phyloP scores from a whole-genome alignment of 2,888 invertebrate genomes.

The Eretmocerus hayati region DNA sequence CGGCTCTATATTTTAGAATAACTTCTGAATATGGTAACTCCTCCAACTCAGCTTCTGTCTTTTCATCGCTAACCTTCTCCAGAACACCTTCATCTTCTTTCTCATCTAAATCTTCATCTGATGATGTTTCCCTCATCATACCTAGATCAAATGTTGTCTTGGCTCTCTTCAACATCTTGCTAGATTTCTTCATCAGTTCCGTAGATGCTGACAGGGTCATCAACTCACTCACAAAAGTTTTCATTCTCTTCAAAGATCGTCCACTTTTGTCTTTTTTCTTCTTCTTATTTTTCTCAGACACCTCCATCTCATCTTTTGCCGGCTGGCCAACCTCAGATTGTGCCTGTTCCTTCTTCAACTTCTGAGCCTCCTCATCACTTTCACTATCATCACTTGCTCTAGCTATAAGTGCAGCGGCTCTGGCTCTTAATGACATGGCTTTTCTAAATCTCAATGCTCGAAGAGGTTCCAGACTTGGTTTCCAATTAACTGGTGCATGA shows the following conservation, averaged over 20 bases:
- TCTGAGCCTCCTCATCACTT: conserved; percentile 11
- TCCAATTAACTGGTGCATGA: conserved; percentile 35
- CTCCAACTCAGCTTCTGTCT: neutral
- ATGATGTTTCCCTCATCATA: neutral
- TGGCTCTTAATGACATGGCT: conserved; percentile 25
- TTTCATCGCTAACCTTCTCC: neutral
- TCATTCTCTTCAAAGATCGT: conserved; percentile 17
- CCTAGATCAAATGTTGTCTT: conserved; percentile 18
- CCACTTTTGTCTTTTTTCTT: conserved; percentile 12
- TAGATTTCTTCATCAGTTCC: neutral
- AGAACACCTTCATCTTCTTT: neutral
- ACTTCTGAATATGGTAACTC: conserved; percentile 3
- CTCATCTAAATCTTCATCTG: neutral
- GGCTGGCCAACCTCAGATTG: neutral
- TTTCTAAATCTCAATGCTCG: conserved; percentile 31
- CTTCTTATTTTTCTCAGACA: conserved; percentile 13
- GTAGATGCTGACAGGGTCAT: neutral
- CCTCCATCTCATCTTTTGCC: conserved; percentile 19
- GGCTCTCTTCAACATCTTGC: conserved; percentile 18
- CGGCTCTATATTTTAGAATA: conserved; percentile 6
- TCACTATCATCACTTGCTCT: conserved; percentile 17
- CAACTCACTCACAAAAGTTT: conserved; percentile 18
- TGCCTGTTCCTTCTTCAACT: neutral
- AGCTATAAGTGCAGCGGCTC: conserved; percentile 21
- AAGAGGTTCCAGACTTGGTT: conserved; percentile 38